Evolutionary conservation across 2,888 invertebrate species (phyloP), one percentile per base, ranked within the genome.

Genomic region (Chesias legatella): DNA sequence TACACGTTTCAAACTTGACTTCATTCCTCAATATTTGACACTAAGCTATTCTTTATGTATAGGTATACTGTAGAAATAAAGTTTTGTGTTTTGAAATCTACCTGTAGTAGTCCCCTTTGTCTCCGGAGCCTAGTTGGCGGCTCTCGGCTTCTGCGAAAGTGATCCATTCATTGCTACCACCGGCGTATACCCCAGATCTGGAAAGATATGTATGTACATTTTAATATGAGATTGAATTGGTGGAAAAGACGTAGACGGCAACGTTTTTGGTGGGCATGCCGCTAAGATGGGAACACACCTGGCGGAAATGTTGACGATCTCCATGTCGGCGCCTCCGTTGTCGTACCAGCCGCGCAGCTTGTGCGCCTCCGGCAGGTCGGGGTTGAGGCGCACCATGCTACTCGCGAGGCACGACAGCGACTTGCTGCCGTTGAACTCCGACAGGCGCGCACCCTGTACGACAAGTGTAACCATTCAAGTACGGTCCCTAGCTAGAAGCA

Each of bases 321-420:
- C 91, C 60, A 90, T 84, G 21, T 89, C 78, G 3, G 84, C 88
- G 3, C 96, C 96, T 17, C 92, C 93, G 54, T 92, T 92, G 70
- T 95, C 96, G 73, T 92, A 99, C 99, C 99, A 99, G 20, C 96
- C 96, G 38, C 95, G 91, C 29, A 99, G 88, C 53, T 89, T 89
- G 71, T 97, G 95, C 1, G 97, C 94, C 64, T 97, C 97, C 0
- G 93, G 91, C 17, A 97, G 88, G 70, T 98, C 98, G 0, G 99
- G 98, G 88, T 98, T 96, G 4, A 95, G 70, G 53, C 95, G 91
- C 42, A 97, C 37, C 55, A 91, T 85, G 6, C 93, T 90, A 11
- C 92, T 90, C 7, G 78, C 71, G 0, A 91, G 58, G 43, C 91
- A 80, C 1, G 92, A 91, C 17, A 95, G 62, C 11, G 89, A 92